Percentiles rank a stretch among this genome's conserved stretches.
Conservation (phyloP, 1,140 invertebrate genomes). For the Magallana ariakensis region DNA sequence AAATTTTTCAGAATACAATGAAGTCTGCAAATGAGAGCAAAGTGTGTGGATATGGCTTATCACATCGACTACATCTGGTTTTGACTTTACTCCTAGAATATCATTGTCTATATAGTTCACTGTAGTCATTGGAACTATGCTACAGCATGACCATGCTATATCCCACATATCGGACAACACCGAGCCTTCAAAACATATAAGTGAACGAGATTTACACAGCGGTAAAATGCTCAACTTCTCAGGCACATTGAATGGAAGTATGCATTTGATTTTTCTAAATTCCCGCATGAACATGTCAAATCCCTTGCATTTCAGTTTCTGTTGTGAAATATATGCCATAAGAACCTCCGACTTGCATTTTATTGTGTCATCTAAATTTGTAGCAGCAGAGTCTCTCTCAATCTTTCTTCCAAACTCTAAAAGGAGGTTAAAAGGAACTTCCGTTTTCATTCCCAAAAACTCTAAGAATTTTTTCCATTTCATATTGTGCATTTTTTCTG, state of each 20-base stretch:
- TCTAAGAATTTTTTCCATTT: not conserved
- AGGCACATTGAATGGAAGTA: not conserved
- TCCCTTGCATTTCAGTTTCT: not conserved
- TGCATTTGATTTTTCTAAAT: not conserved
- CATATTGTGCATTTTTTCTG: not conserved
- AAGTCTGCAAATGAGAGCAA: not conserved
- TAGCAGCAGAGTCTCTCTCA: not conserved
- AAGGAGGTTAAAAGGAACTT: not conserved
- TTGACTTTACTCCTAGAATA: not conserved
- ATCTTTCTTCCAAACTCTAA: not conserved
- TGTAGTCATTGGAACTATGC: not conserved
- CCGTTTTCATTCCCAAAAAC: not conserved
- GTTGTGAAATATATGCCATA: not conserved
- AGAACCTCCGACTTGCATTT: not conserved
- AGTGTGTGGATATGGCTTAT: not conserved
- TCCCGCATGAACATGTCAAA: not conserved
- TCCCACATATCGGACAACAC: not conserved
- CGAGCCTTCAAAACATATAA: constrained; percentile 16
- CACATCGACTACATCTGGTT: not conserved
- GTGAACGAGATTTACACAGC: not conserved
- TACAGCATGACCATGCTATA: not conserved
- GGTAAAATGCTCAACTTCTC: not conserved
- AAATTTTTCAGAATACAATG: not conserved
- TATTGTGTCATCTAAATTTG: not conserved
- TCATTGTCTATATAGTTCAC: not conserved